These are phyloP conservation scores for Dipodomys stephensi DNA, from an alignment of 2,113 vertebrate genomes.

Conservation along the genomic window DNA sequence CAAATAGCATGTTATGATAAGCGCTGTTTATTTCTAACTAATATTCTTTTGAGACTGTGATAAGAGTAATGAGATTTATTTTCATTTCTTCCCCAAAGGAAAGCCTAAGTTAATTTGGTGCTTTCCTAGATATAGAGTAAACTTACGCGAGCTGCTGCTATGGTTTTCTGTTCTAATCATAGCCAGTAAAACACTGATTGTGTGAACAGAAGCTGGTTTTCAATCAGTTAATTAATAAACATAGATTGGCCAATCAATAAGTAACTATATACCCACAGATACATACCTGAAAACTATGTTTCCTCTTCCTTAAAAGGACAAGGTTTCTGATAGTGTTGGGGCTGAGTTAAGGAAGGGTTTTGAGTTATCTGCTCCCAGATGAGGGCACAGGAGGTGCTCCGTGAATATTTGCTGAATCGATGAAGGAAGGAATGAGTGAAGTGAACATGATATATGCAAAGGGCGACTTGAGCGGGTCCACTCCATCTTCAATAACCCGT, in stretches of 20 bases:
- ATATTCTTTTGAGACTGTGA: background rate
- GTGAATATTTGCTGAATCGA: slow-evolving; percentile 1
- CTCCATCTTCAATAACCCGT: slow-evolving; percentile 26
- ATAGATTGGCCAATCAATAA: background rate
- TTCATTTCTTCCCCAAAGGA: slow-evolving; percentile 38
- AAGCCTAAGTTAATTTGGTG: slow-evolving; percentile 31
- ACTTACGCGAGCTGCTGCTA: background rate
- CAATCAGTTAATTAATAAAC: background rate
- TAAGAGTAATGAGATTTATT: slow-evolving; percentile 50
- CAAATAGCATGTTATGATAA: slow-evolving; percentile 49
- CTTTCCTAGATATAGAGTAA: slow-evolving; percentile 40
- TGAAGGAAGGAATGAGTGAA: background rate
- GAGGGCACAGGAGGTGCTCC: background rate
- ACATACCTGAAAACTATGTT: background rate
- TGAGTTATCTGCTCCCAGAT: background rate
- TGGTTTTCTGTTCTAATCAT: slow-evolving; percentile 20
- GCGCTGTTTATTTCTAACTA: slow-evolving; percentile 34
- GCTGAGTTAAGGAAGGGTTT: background rate
- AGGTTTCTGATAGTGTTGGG: background rate
- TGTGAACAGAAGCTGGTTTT: background rate
- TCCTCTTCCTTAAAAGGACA: background rate
- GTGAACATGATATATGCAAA: slow-evolving; percentile 17
- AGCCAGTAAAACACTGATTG: background rate
- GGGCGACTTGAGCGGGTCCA: background rate
- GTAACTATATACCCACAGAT: background rate